phyloP scores from a whole-genome alignment of 2,888 invertebrate genomes.

The Frankliniella fusca region DNA sequence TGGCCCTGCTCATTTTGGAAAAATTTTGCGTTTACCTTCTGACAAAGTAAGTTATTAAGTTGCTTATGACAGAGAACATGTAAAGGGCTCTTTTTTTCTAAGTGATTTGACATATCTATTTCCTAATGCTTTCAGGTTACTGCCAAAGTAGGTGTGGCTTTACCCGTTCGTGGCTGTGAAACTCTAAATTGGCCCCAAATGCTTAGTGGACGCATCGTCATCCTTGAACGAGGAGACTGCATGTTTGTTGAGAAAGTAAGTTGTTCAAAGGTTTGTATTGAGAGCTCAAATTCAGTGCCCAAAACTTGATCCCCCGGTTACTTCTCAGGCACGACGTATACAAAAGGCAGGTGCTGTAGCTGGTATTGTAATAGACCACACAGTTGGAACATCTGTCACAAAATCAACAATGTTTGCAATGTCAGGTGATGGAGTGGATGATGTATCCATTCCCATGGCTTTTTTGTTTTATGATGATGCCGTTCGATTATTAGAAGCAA shows the following conservation, averaged over 20 bases:
- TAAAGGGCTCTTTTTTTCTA: slow-evolving; percentile 26
- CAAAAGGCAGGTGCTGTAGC: slow-evolving; percentile 78
- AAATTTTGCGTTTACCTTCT: slow-evolving; percentile 57
- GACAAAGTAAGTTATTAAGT: slow-evolving; percentile 46
- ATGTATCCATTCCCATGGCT: slow-evolving; percentile 84
- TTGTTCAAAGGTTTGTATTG: background rate
- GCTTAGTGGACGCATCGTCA: slow-evolving; percentile 68
- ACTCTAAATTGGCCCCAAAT: slow-evolving; percentile 56
- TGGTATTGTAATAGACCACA: slow-evolving; percentile 82
- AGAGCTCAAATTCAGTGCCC: slow-evolving; percentile 28
- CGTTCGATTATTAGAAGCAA: slow-evolving; percentile 58
- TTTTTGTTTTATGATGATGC: slow-evolving; percentile 82
- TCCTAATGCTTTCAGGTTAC: slow-evolving; percentile 49
- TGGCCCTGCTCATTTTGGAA: slow-evolving; percentile 89
- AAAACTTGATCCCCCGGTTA: slow-evolving; percentile 28
- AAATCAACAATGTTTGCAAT: slow-evolving; percentile 87
- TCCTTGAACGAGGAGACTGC: slow-evolving; percentile 88
- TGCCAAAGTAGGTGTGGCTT: slow-evolving; percentile 61
- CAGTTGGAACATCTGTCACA: slow-evolving; percentile 66
- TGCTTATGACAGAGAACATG: background rate
- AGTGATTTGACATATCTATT: slow-evolving; percentile 27
- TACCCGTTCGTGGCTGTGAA: slow-evolving; percentile 66
- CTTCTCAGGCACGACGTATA: slow-evolving; percentile 64
- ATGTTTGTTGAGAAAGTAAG: slow-evolving; percentile 87
- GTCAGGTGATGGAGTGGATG: slow-evolving; percentile 85